Conservation (phyloP, 2,113 vertebrate species). For the Cinclus cinclus region DNA sequence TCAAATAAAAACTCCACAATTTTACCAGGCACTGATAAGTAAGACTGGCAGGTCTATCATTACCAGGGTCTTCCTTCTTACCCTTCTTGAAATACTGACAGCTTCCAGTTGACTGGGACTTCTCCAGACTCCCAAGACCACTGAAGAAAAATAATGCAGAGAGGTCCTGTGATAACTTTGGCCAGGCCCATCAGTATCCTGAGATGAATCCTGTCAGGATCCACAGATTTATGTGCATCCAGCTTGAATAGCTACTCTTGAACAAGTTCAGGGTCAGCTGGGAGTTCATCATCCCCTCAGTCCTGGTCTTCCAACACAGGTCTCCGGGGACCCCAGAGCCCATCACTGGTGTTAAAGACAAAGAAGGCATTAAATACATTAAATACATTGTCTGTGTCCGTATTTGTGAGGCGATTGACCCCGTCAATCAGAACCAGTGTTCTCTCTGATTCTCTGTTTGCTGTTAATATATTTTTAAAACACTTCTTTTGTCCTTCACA, state of each 20-base stretch:
- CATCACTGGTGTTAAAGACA: accelerated
- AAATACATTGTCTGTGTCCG: neutral
- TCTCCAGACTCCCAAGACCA: neutral
- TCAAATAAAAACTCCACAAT: neutral
- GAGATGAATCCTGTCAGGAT: neutral
- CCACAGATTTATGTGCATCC: neutral
- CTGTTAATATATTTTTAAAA: neutral
- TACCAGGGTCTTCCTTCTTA: neutral
- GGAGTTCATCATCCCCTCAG: neutral
- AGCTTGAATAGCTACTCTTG: neutral
- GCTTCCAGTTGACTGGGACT: neutral
- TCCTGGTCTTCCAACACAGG: neutral
- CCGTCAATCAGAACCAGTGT: neutral
- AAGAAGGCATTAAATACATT: neutral
- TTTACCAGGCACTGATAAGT: neutral
- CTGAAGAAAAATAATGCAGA: neutral
- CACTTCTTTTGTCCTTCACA: neutral
- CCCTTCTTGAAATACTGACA: neutral
- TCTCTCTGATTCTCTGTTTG: neutral
- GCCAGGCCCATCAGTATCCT: neutral
- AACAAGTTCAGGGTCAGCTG: neutral
- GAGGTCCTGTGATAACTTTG: neutral
- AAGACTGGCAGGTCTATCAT: neutral
- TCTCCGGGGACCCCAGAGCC: neutral
- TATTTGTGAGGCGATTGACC: neutral